Evolutionary conservation across 2,888 invertebrate genomes (phyloP).

Genomic region (Apotomis betuletana): DNA sequence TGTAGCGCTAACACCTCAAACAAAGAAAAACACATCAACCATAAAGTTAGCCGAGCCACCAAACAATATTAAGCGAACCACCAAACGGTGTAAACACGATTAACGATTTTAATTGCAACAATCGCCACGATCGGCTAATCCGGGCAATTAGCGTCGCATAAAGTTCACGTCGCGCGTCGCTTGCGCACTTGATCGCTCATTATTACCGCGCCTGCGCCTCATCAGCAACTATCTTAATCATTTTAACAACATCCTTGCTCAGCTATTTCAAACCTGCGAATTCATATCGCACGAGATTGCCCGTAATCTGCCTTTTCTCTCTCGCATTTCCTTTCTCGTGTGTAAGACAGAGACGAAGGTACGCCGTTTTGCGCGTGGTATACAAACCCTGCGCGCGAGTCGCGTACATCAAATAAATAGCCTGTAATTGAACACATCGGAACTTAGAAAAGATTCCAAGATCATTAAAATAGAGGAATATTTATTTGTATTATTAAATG

Average conservation of each 20-base stretch:
- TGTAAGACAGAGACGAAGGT: neutral
- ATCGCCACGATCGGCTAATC: constrained; percentile 15
- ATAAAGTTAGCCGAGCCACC: neutral
- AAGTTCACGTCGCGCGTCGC: constrained; percentile 37
- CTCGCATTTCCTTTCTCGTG: too few species aligned
- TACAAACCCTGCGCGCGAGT: constrained; percentile 4
- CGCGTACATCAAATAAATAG: constrained; percentile 21
- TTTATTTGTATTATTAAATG: constrained; percentile 10
- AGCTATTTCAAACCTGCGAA: neutral
- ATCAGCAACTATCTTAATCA: constrained; percentile 32
- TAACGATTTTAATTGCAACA: constrained; percentile 15
- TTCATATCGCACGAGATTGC: neutral
- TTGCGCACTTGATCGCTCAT: constrained; percentile 36
- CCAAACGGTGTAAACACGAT: constrained; percentile 4
- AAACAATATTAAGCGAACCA: neutral
- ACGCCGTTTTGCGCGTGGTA: neutral
- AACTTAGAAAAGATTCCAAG: constrained; percentile 15
- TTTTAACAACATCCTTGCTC: constrained; percentile 32
- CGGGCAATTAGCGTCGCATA: constrained; percentile 29
- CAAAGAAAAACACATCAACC: neutral
- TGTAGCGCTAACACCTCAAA: neutral
- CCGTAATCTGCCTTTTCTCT: neutral
- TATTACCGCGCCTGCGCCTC: constrained; percentile 24
- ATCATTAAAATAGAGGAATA: neutral
- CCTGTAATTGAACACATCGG: constrained; percentile 18